Conservation (phyloP, 2,888 invertebrate species). For the Spisula subtruncata region DNA sequence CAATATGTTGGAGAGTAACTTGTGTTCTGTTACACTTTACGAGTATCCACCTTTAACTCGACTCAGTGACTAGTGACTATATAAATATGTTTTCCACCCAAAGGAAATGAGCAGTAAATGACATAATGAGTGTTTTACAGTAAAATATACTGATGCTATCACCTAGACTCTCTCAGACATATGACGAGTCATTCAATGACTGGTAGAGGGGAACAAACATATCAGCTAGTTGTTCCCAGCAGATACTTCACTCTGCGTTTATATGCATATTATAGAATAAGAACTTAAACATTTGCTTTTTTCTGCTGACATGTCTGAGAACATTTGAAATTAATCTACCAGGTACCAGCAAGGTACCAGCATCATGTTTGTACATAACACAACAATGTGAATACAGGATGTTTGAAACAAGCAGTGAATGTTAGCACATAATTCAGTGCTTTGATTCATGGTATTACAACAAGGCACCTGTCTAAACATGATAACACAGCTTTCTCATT, state of each 20-base stretch:
- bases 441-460: slow-evolving; percentile 10
- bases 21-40: no score
- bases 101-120: slow-evolving; percentile 2
- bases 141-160: slow-evolving; percentile 5
- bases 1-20: no score
- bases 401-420: not conserved
- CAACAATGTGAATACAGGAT: not conserved
- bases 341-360: no score
- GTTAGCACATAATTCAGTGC: not conserved
- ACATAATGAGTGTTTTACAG: not conserved
- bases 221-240: no score
- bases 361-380: no score
- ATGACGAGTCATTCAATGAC: not conserved
- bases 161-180: not conserved
- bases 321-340: no score
- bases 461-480: slow-evolving; percentile 47
- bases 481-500: slow-evolving; percentile 34
- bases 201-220: no score
- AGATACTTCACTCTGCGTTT: no score
- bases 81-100: not conserved
- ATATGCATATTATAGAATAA: no score
- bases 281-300: no score
- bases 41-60: no score
- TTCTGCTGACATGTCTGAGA: no score
- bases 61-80: not conserved